These are phyloP conservation scores for Drosophila planitibia DNA, from an alignment of 2,888 invertebrate species.

Conservation along the genomic window DNA sequence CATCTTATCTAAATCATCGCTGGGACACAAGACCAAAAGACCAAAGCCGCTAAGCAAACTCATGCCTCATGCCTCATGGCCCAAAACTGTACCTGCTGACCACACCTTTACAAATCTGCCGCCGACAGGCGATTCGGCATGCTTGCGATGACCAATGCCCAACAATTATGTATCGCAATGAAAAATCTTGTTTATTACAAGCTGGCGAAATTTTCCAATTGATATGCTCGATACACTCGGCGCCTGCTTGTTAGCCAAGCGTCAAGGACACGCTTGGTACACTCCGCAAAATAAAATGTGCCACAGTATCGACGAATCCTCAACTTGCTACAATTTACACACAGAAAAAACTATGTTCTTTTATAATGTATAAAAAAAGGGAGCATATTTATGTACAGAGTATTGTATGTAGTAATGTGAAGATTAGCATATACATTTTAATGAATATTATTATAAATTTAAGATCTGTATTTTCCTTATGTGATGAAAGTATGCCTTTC, in stretches of 20 bases:
- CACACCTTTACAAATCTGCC: constrained; percentile 69
- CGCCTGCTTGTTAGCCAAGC: constrained; percentile 67
- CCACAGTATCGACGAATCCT: neutral
- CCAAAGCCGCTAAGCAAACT: constrained; percentile 39
- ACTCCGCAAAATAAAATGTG: neutral
- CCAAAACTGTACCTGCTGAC: constrained; percentile 44
- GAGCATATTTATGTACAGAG: too few species aligned
- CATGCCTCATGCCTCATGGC: constrained; percentile 23
- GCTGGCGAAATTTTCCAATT: constrained; percentile 81
- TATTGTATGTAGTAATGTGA: too few species aligned
- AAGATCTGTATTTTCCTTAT: neutral
- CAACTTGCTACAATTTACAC: neutral
- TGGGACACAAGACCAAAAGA: constrained; percentile 34
- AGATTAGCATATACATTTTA: neutral
- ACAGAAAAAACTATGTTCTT: too few species aligned
- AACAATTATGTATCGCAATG: constrained; percentile 64
- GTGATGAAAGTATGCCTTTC: too few species aligned
- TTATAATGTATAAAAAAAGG: too few species aligned
- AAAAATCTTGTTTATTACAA: constrained; percentile 83
- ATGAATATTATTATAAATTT: neutral
- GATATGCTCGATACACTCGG: constrained; percentile 56
- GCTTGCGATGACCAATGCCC: constrained; percentile 48
- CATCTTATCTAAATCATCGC: constrained; percentile 76
- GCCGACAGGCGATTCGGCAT: constrained; percentile 74
- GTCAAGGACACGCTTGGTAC: constrained; percentile 69